These are phyloP conservation scores for Heloderma charlesbogerti DNA, from an alignment of 2,113 vertebrate species.

Conservation along the genomic window DNA sequence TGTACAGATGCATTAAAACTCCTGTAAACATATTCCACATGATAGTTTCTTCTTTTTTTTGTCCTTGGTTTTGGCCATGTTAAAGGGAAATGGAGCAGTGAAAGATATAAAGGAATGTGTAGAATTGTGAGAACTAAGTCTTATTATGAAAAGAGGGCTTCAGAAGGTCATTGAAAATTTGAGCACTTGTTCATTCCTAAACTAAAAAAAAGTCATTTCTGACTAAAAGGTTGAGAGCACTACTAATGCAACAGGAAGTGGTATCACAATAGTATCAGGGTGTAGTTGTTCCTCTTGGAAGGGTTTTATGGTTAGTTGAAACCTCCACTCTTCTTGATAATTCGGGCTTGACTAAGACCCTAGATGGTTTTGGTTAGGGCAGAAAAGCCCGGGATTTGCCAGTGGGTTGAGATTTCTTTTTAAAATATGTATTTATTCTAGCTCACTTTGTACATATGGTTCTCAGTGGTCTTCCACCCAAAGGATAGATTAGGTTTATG, in stretches of 20 bases:
- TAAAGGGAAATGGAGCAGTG: constrained; percentile 36
- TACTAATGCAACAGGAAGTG: constrained; percentile 82
- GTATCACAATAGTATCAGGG: constrained; percentile 85
- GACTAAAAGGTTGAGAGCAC: constrained; percentile 57
- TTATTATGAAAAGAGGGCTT: constrained; percentile 30
- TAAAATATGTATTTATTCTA: neutral
- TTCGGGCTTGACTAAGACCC: constrained; percentile 16
- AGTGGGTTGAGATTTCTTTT: fast-evolving
- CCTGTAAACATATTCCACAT: neutral
- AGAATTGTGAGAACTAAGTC: constrained; percentile 20
- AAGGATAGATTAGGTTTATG: neutral
- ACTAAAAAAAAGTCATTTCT: constrained; percentile 48
- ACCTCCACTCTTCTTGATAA: constrained; percentile 42
- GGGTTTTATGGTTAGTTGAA: constrained; percentile 25
- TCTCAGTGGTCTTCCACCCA: neutral
- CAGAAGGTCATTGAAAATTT: constrained; percentile 40
- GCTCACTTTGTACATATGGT: neutral
- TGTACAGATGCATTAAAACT: neutral
- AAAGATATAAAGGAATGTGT: constrained; percentile 10
- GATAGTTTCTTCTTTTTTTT: neutral
- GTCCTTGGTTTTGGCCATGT: constrained; percentile 6
- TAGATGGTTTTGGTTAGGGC: constrained; percentile 10
- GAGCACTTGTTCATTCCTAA: constrained; percentile 33
- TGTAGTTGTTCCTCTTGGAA: constrained; percentile 82
- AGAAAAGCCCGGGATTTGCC: constrained; percentile 24